A percentile compares a stretch with the other conserved stretches of the same genome.
Evolutionary conservation across 2,888 invertebrate species (phyloP).

Genomic region (Mongoloraphidia duomilia): DNA sequence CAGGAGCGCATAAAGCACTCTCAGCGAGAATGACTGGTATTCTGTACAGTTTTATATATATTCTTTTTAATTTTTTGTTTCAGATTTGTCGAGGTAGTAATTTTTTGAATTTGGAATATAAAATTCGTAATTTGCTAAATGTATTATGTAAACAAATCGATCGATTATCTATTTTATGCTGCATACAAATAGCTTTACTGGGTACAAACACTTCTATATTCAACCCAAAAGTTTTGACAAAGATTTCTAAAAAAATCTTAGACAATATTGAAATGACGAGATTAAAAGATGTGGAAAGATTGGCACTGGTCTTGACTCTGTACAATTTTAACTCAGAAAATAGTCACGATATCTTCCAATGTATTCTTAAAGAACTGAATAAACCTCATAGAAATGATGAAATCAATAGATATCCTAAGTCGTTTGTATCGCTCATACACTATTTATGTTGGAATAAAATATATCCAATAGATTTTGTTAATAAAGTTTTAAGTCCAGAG

Average conservation of each 20-base stretch:
- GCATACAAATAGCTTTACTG: constrained; percentile 49
- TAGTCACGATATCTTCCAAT: constrained; percentile 30
- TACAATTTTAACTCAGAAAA: constrained; percentile 42
- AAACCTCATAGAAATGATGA: constrained; percentile 38
- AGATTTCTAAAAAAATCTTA: constrained; percentile 38
- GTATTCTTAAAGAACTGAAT: constrained; percentile 34
- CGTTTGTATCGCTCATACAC: constrained; percentile 43
- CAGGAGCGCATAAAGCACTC: no score
- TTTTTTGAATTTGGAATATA: constrained; percentile 27
- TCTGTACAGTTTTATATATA: no score
- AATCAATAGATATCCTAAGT: constrained; percentile 39
- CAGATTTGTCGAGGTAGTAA: constrained; percentile 42
- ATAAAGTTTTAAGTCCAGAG: constrained; percentile 37
- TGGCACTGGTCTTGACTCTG: constrained; percentile 44
- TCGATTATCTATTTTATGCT: constrained; percentile 42
- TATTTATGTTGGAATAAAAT: constrained; percentile 41
- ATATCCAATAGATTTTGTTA: constrained; percentile 44
- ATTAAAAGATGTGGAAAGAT: constrained; percentile 62
- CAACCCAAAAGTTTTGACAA: constrained; percentile 30
- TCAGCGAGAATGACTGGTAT: no score
- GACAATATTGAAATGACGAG: constrained; percentile 34
- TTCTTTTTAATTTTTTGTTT: constrained; percentile 9
- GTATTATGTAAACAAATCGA: constrained; percentile 38
- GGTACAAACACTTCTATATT: constrained; percentile 38
- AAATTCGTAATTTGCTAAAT: constrained; percentile 38